phyloP scores from a whole-genome alignment of 2,888 invertebrate species.

The Conops quadrifasciatus region DNA sequence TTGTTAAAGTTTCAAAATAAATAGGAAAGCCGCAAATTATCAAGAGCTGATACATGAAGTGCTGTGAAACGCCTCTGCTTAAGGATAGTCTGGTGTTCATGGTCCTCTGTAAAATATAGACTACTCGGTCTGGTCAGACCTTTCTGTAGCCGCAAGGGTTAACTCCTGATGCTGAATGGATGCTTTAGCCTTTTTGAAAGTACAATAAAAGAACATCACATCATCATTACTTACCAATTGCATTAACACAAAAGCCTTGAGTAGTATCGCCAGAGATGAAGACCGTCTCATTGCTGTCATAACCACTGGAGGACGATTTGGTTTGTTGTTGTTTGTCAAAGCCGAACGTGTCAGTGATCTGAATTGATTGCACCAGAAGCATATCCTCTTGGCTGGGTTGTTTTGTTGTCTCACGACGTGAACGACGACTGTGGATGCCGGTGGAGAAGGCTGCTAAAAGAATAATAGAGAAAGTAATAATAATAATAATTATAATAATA shows the following conservation, averaged over 20 bases:
- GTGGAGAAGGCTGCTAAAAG: constrained; percentile 41
- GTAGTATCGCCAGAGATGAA: constrained; percentile 72
- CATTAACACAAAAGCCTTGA: constrained; percentile 65
- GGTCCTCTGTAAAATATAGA: too few species aligned
- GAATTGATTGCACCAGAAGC: constrained; percentile 88
- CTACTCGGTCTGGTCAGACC: too few species aligned
- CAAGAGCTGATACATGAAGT: too few species aligned
- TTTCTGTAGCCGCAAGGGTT: too few species aligned
- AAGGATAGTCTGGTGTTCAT: too few species aligned
- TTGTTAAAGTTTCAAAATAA: too few species aligned
- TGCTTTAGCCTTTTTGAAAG: too few species aligned
- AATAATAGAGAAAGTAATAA: constrained; percentile 14
- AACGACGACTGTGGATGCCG: constrained; percentile 43
- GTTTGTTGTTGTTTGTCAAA: constrained; percentile 76
- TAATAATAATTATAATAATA: constrained; percentile 1
- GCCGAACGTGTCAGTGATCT: constrained; percentile 91
- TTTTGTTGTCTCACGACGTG: constrained; percentile 57
- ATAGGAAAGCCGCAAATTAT: too few species aligned
- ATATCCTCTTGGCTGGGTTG: constrained; percentile 76
- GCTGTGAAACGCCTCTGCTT: too few species aligned
- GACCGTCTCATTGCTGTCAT: constrained; percentile 73
- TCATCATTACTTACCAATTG: constrained; percentile 61
- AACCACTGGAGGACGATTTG: constrained; percentile 57
- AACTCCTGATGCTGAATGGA: too few species aligned
- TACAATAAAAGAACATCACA: too few species aligned